A percentile compares a stretch with the other conserved stretches of the same genome.
These are phyloP conservation scores for Esox lucius DNA, from an alignment of 2,797 vertebrate genomes.

Conservation along the genomic window DNA sequence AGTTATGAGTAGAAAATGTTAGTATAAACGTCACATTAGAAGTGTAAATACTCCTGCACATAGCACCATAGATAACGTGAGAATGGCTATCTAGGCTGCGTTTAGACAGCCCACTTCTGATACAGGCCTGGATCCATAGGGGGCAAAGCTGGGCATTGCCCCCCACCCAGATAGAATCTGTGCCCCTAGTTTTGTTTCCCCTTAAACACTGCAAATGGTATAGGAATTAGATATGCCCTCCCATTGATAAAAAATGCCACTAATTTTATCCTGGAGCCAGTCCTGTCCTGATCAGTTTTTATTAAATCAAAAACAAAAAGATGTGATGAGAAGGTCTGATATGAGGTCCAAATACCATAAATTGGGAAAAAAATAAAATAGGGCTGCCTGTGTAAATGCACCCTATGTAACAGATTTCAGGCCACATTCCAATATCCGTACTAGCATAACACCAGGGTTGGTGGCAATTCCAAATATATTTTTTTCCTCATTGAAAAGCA, in stretches of 20 bases:
- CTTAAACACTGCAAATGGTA: too few relatives aligned
- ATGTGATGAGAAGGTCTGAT: not conserved
- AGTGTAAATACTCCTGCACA: conserved; percentile 58
- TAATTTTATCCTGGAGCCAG: too few relatives aligned
- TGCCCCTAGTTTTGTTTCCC: too few relatives aligned
- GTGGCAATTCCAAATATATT: too few relatives aligned
- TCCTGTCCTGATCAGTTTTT: too few relatives aligned
- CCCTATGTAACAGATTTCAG: not conserved
- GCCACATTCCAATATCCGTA: not conserved
- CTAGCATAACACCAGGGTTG: not conserved
- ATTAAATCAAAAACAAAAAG: not conserved
- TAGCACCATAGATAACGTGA: conserved; percentile 62
- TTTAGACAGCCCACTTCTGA: not conserved
- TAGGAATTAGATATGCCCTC: too few relatives aligned
- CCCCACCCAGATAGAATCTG: too few relatives aligned
- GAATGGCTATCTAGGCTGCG: conserved; percentile 53
- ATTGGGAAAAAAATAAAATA: not conserved
- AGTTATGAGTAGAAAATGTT: conserved; percentile 50
- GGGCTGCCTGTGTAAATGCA: not conserved
- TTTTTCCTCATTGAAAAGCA: too few relatives aligned
- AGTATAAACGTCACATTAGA: conserved; percentile 53
- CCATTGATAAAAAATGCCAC: too few relatives aligned
- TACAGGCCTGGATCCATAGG: too few relatives aligned
- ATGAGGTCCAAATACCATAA: not conserved
- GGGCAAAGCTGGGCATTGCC: too few relatives aligned